Percentiles rank a stretch among this genome's conserved stretches.
Conservation (phyloP, 2,113 vertebrate genomes). For the Procavia capensis region DNA sequence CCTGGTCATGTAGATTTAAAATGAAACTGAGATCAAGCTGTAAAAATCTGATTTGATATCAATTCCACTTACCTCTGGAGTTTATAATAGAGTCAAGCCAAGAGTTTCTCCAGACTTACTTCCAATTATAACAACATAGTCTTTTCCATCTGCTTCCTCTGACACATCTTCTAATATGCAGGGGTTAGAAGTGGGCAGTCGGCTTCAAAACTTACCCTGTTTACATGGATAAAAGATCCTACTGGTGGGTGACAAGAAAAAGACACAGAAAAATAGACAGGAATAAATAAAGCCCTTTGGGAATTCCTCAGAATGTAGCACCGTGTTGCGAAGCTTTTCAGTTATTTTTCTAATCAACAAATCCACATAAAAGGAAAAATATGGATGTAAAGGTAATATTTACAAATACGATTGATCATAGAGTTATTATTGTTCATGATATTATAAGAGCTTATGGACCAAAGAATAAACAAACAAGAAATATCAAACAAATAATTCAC, state of each 20-base stretch:
- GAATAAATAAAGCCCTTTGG: background rate
- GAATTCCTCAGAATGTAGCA: background rate
- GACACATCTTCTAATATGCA: constrained; percentile 82
- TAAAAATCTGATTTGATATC: background rate
- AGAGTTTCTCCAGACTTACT: constrained; percentile 85
- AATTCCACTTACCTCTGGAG: constrained; percentile 85
- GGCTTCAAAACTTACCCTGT: constrained; percentile 90
- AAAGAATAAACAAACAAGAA: background rate
- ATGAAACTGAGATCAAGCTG: background rate
- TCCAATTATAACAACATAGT: constrained; percentile 78
- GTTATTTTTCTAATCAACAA: background rate
- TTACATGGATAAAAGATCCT: constrained; percentile 91
- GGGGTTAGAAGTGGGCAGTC: constrained; percentile 86
- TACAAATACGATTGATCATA: background rate
- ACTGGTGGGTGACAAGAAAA: constrained; percentile 88
- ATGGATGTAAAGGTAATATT: background rate
- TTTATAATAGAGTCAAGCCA: constrained; percentile 82
- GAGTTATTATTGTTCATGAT: background rate
- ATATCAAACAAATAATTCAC: background rate
- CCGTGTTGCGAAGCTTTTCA: background rate
- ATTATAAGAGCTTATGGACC: background rate
- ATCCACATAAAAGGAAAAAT: background rate
- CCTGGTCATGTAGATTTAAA: background rate
- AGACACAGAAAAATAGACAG: background rate
- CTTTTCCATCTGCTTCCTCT: constrained; percentile 32